Conservation (phyloP, 2,113 vertebrate species). For the Coptodon bakossiorum region DNA sequence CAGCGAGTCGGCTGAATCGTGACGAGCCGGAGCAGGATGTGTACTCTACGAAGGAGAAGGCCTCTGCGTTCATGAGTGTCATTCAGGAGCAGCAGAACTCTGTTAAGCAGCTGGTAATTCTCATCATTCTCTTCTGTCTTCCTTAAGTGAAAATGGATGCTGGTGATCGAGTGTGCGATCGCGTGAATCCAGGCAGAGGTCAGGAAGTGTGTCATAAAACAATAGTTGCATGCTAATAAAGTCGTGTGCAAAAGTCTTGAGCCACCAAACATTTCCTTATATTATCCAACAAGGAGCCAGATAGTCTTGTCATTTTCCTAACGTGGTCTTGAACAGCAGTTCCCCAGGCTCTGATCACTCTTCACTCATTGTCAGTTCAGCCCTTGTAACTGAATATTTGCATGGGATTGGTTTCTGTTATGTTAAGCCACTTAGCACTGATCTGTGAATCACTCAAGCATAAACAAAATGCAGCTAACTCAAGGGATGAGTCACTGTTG, state of each 20-base stretch:
- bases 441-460: not conserved
- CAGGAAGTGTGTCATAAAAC: not conserved
- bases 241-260: not conserved
- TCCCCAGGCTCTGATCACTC: not conserved
- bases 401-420: not conserved
- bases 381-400: not conserved
- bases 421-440: not conserved
- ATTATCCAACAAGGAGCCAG: not conserved
- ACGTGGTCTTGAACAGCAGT: not conserved
- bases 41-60: constrained; percentile 43
- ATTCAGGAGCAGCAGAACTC: constrained; percentile 77
- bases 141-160: not conserved
- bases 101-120: constrained; percentile 77
- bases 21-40: constrained; percentile 58
- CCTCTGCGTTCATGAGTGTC: constrained; percentile 44
- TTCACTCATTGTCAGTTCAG: not conserved
- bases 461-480: not conserved
- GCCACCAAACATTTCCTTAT: not conserved
- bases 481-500: not conserved
- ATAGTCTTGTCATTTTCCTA: not conserved
- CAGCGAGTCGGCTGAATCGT: constrained; percentile 53
- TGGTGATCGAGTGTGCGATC: not conserved
- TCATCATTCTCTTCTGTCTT: not conserved
- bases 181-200: not conserved
- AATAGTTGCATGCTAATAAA: not conserved